phyloP scores from a whole-genome alignment of 2,797 vertebrate genomes.

The Darevskia nairensis region DNA sequence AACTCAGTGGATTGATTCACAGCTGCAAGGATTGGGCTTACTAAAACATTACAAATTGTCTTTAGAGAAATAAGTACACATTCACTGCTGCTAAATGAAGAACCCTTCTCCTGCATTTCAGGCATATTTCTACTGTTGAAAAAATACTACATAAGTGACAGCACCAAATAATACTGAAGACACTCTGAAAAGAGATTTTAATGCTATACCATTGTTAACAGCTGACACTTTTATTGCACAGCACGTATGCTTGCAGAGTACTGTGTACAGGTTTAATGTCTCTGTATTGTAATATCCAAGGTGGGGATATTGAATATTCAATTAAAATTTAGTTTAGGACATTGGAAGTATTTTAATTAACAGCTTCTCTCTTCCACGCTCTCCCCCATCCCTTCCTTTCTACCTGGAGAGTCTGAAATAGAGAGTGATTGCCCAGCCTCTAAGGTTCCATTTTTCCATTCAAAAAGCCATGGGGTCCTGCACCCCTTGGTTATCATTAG shows the following conservation, averaged over 20 bases:
- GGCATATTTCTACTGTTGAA: conserved; percentile 62
- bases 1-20: conserved; percentile 25
- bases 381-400: conserved; percentile 19
- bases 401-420: not conserved
- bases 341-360: conserved; percentile 66
- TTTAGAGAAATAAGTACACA: not conserved
- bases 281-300: conserved; percentile 63
- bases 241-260: conserved; percentile 61
- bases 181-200: conserved; percentile 61
- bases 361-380: conserved; percentile 28
- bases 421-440: not conserved
- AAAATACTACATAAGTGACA: conserved; percentile 64
- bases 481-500: not conserved
- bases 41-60: not conserved
- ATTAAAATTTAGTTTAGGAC: conserved; percentile 69
- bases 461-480: conserved; percentile 7
- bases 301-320: conserved; percentile 70
- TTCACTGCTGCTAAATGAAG: conserved; percentile 17
- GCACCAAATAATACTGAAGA: conserved; percentile 51
- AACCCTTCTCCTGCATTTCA: conserved; percentile 55
- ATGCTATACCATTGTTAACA: conserved; percentile 60
- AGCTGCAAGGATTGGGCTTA: not conserved
- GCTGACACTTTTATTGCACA: conserved; percentile 60
- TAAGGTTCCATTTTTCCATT: not conserved
- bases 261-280: conserved; percentile 66